phyloP scores from a whole-genome alignment of 2,888 invertebrate genomes.

The Aphelenchoides bicaudatus region DNA sequence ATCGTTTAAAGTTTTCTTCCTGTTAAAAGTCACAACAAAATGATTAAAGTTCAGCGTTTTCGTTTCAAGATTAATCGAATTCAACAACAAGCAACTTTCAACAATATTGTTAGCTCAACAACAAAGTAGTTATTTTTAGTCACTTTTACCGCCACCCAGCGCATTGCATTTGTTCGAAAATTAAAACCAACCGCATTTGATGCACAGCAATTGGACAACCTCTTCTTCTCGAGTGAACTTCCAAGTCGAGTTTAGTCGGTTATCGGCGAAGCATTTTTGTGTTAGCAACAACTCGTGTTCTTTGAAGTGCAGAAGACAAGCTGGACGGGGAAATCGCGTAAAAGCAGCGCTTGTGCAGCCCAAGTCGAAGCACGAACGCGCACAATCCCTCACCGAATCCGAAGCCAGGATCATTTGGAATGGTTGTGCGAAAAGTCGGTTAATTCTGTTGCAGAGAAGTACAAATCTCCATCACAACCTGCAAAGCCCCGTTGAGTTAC shows the following conservation, averaged over 20 bases:
- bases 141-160: too few species aligned
- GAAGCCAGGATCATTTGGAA: slow-evolving; percentile 54
- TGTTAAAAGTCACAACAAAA: too few species aligned
- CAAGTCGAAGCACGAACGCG: slow-evolving; percentile 50
- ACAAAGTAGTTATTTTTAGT: too few species aligned
- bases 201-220: slow-evolving; percentile 50
- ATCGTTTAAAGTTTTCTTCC: too few species aligned
- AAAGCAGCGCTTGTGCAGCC: slow-evolving; percentile 49
- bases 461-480: slow-evolving; percentile 40
- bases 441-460: slow-evolving; percentile 45
- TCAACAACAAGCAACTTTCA: too few species aligned
- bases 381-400: slow-evolving; percentile 52
- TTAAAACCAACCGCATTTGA: slow-evolving; percentile 53
- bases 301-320: slow-evolving; percentile 49
- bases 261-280: slow-evolving; percentile 9
- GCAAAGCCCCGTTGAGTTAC: slow-evolving; percentile 20
- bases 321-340: slow-evolving; percentile 58
- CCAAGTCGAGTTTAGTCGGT: slow-evolving; percentile 26
- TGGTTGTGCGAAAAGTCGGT: slow-evolving; percentile 33
- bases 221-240: slow-evolving; percentile 49
- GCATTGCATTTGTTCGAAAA: too few species aligned
- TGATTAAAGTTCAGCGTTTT: too few species aligned
- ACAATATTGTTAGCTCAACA: too few species aligned
- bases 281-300: slow-evolving; percentile 20
- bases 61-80: too few species aligned